Evolutionary conservation across 2,113 vertebrate species (phyloP).

Genomic region (Hemiscyllium ocellatum): DNA sequence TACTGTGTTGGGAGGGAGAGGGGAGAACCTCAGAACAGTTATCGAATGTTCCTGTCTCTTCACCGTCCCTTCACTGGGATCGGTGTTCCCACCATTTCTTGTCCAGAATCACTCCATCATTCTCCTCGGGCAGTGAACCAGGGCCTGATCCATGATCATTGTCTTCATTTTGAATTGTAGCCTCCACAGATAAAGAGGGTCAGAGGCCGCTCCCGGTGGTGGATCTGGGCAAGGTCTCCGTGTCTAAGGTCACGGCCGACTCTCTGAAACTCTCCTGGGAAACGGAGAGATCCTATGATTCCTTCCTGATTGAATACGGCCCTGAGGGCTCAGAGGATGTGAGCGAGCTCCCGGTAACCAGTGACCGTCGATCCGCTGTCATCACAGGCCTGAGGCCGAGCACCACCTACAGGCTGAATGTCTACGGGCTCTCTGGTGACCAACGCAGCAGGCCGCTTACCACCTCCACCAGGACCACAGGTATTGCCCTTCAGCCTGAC

Average conservation of each 20-base stretch:
- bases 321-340: background rate
- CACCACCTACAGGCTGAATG: constrained; percentile 49
- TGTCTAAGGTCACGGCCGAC: background rate
- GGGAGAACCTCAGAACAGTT: background rate
- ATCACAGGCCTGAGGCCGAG: background rate
- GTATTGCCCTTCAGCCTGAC: background rate
- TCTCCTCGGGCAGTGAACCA: background rate
- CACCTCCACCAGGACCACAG: constrained; percentile 41
- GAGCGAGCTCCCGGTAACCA: background rate
- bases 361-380: background rate
- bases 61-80: background rate
- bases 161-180: background rate
- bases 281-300: background rate
- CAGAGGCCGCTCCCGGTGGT: background rate
- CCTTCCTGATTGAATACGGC: background rate
- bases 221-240: background rate
- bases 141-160: background rate
- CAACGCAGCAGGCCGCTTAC: constrained; percentile 46
- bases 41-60: background rate
- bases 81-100: background rate
- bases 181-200: background rate
- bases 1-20: background rate
- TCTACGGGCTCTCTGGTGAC: constrained; percentile 43
- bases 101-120: background rate
- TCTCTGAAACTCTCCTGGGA: background rate